A percentile compares a stretch with the other conserved stretches of the same genome.
phyloP scores from a whole-genome alignment of 1,140 invertebrate species.

The Drosophila melanogaster region DNA sequence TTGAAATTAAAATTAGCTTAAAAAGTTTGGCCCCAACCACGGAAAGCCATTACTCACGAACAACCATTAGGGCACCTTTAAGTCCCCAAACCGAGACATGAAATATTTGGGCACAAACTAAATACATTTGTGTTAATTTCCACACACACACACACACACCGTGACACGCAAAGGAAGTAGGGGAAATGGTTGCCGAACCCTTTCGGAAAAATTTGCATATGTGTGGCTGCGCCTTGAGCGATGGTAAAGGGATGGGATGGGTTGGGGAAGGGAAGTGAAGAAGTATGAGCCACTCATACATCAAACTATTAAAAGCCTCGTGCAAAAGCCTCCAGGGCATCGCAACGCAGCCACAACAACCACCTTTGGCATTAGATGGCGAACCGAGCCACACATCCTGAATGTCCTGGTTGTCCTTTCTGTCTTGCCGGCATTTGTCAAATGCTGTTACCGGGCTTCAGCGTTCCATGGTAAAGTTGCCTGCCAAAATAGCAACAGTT shows the following conservation, averaged over 20 bases:
- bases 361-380: constrained; percentile 32
- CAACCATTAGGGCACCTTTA: constrained; percentile 61
- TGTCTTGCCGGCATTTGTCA: constrained; percentile 72
- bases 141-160: constrained; percentile 34
- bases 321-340: constrained; percentile 68
- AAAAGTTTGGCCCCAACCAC: constrained; percentile 44
- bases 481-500: constrained; percentile 79
- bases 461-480: constrained; percentile 35
- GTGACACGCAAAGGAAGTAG: neutral
- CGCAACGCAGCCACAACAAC: constrained; percentile 48
- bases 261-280: neutral
- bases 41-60: constrained; percentile 27
- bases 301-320: constrained; percentile 81
- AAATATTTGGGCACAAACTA: constrained; percentile 70
- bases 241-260: no score
- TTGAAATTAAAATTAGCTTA: constrained; percentile 61
- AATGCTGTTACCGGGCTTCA: constrained; percentile 70
- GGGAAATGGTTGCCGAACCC: constrained; percentile 15
- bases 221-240: constrained; percentile 53
- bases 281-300: constrained; percentile 64
- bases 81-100: constrained; percentile 52
- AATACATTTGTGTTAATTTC: constrained; percentile 82
- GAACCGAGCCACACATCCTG: neutral
- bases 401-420: constrained; percentile 17
- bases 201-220: constrained; percentile 75